A percentile compares a stretch with the other conserved stretches of the same genome.
Evolutionary conservation across 2,888 invertebrate genomes (phyloP).

Genomic region (Protodeltote pygarga): DNA sequence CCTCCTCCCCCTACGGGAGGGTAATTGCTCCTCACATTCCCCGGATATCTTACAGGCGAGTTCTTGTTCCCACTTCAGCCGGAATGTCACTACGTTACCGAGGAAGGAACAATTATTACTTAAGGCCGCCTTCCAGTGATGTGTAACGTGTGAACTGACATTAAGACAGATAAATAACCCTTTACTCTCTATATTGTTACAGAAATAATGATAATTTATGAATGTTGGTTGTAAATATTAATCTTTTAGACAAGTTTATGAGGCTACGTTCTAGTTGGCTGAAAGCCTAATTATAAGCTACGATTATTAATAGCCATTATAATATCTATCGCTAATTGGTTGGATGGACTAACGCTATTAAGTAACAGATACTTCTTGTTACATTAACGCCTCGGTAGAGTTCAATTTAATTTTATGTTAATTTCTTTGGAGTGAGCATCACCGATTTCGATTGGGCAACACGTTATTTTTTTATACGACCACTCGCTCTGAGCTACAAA

Average conservation of each 20-base stretch:
- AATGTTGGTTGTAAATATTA: background rate
- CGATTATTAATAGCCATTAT: slow-evolving; percentile 1
- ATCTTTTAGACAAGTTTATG: slow-evolving; percentile 4
- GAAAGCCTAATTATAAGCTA: slow-evolving; percentile 19
- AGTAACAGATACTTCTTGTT: slow-evolving; percentile 17
- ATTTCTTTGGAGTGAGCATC: slow-evolving; percentile 20
- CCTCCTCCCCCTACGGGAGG: slow-evolving; percentile 47
- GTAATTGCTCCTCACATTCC: slow-evolving; percentile 74
- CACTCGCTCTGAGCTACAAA: slow-evolving; percentile 30
- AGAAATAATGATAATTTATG: slow-evolving; percentile 3
- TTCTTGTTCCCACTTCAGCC: slow-evolving; percentile 60
- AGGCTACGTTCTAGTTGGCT: slow-evolving; percentile 6
- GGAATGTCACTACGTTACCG: slow-evolving; percentile 51
- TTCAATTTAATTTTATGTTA: slow-evolving; percentile 31
- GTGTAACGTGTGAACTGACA: slow-evolving; percentile 33
- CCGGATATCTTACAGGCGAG: slow-evolving; percentile 68
- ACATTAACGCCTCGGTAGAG: slow-evolving; percentile 16
- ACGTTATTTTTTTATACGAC: slow-evolving; percentile 38
- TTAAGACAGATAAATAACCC: slow-evolving; percentile 4
- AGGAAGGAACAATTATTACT: slow-evolving; percentile 41
- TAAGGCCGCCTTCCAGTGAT: slow-evolving; percentile 28
- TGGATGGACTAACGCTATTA: slow-evolving; percentile 6
- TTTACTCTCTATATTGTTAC: slow-evolving; percentile 2
- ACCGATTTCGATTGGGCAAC: slow-evolving; percentile 15
- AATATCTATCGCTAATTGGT: slow-evolving; percentile 24